A percentile compares a stretch with the other conserved stretches of the same genome.
phyloP scores from a whole-genome alignment of 1,140 invertebrate genomes.

The Periplaneta americana region DNA sequence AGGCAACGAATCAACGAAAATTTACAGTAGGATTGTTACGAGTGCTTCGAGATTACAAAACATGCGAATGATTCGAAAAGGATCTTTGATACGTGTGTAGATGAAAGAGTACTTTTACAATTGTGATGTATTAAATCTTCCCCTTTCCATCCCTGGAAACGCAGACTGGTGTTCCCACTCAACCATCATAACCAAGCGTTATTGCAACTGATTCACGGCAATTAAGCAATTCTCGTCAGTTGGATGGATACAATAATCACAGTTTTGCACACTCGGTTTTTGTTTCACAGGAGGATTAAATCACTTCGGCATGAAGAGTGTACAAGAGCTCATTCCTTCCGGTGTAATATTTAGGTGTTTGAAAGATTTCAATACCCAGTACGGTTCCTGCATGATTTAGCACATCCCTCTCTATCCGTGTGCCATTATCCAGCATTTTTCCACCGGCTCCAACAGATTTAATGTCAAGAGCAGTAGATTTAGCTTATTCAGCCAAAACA shows the following conservation, averaged over 20 bases:
- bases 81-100: neutral
- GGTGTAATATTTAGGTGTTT: too few species aligned
- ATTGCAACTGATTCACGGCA: neutral
- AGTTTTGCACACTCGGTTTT: neutral
- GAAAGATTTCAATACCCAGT: too few species aligned
- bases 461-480: too few species aligned
- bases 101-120: neutral
- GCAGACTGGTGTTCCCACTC: neutral
- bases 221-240: neutral
- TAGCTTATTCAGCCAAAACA: too few species aligned
- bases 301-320: neutral
- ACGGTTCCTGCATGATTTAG: too few species aligned
- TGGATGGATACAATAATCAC: neutral
- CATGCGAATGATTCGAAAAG: neutral
- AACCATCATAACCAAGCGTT: neutral
- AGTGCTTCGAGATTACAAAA: neutral
- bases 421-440: too few species aligned
- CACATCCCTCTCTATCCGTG: too few species aligned
- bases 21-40: neutral
- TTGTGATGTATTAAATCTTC: neutral
- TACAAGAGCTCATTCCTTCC: neutral
- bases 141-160: too few species aligned
- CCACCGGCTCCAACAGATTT: too few species aligned
- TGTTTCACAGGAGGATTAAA: neutral
- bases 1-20: neutral